Percentiles rank a stretch among this genome's conserved stretches.
Evolutionary conservation across 2,797 vertebrate species (phyloP).

Genomic region (Emydoidea blandingii): DNA sequence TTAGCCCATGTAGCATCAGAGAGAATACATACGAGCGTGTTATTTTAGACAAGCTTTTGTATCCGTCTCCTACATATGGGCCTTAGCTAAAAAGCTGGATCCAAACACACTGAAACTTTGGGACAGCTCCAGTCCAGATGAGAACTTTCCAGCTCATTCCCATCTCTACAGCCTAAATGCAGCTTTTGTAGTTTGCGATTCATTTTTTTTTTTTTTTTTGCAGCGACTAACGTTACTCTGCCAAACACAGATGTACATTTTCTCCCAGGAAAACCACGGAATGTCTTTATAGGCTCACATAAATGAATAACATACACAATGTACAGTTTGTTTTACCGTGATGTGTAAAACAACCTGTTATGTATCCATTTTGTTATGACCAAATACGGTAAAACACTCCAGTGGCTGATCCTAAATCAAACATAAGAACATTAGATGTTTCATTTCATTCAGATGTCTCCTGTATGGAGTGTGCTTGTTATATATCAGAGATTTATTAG

Average conservation of each 20-base stretch:
- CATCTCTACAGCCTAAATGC: neutral
- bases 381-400: neutral
- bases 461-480: neutral
- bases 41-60: neutral
- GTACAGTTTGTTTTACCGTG: conserved; percentile 9
- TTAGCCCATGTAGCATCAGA: neutral
- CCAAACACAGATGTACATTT: neutral
- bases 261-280: conserved; percentile 25
- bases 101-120: neutral
- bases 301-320: neutral
- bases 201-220: neutral
- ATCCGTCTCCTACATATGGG: neutral
- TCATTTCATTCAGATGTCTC: conserved; percentile 13
- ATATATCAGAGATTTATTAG: neutral
- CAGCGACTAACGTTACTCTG: neutral
- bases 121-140: neutral
- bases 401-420: conserved; percentile 10
- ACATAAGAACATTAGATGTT: neutral
- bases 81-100: neutral
- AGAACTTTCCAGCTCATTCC: neutral
- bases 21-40: neutral
- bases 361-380: neutral
- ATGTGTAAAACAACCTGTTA: neutral
- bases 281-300: conserved; percentile 3
- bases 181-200: neutral